Percentiles rank a stretch among this genome's conserved stretches.
phyloP scores from a whole-genome alignment of 35 echinoderm and acorn worm species.

The Stichopus chloronotus region DNA sequence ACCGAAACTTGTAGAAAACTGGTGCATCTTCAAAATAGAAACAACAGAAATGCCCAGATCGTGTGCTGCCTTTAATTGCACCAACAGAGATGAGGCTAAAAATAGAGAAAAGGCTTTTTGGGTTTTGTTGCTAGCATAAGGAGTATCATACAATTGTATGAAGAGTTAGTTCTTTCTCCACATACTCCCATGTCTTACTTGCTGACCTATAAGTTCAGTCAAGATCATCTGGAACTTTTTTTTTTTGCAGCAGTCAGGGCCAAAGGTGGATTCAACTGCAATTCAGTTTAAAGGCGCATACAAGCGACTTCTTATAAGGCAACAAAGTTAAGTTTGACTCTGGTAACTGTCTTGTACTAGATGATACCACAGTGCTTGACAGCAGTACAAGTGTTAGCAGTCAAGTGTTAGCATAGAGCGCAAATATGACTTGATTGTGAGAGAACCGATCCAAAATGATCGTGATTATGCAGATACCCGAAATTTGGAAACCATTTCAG shows the following conservation, averaged over 20 bases:
- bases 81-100: background rate
- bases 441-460: constrained; percentile 7
- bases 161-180: too few relatives aligned
- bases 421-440: constrained; percentile 31
- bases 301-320: constrained; percentile 12
- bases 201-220: constrained; percentile 29
- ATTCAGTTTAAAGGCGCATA: constrained; percentile 20
- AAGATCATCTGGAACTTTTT: background rate
- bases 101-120: constrained; percentile 11
- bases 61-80: constrained; percentile 15
- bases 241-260: too few relatives aligned
- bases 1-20: background rate
- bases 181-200: constrained; percentile 16
- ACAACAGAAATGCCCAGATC: constrained; percentile 9
- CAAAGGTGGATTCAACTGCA: background rate
- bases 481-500: constrained; percentile 4
- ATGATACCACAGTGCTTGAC: background rate
- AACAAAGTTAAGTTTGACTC: constrained; percentile 5
- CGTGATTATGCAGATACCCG: background rate
- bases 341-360: constrained; percentile 10
- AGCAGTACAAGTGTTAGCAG: constrained; percentile 1
- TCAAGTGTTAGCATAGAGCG: constrained; percentile 5
- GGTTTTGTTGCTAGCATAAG: too few relatives aligned
- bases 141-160: too few relatives aligned
- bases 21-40: background rate